Evolutionary conservation across 1,140 invertebrate species (phyloP).

Genomic region (Vanessa atalanta): DNA sequence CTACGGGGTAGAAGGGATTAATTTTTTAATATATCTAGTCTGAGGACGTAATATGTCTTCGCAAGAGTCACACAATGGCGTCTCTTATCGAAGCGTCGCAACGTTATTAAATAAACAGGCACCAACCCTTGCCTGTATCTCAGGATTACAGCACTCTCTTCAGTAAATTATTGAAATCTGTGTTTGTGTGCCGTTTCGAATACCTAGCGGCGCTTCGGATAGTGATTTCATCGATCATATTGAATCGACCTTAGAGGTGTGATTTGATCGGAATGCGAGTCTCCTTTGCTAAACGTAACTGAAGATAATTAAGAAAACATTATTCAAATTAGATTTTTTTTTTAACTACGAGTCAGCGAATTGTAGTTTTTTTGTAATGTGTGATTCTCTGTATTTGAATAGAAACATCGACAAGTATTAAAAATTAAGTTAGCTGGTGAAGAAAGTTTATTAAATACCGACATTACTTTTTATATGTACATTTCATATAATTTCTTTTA

Average conservation of each 20-base stretch:
- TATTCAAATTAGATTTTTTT: no score
- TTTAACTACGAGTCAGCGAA: no score
- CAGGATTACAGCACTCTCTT: slow-evolving; percentile 41
- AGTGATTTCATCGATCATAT: slow-evolving; percentile 25
- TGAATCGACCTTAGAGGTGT: slow-evolving; percentile 17
- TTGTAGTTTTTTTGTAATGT: no score
- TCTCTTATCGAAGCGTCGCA: slow-evolving; percentile 62
- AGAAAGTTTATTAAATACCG: no score
- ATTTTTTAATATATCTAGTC: slow-evolving; percentile 36
- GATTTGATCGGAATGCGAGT: background rate
- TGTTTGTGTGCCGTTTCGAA: slow-evolving; percentile 38
- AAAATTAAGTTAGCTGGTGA: no score
- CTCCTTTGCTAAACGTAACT: no score
- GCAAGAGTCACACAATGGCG: slow-evolving; percentile 52
- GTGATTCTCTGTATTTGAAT: background rate
- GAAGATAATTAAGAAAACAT: no score
- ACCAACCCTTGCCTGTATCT: slow-evolving; percentile 44
- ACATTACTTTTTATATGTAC: no score
- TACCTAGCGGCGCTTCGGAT: slow-evolving; percentile 34
- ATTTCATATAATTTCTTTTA: no score
- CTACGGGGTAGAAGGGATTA: background rate
- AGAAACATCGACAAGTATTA: background rate
- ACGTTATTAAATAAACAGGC: slow-evolving; percentile 74
- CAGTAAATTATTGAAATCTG: slow-evolving; percentile 50
- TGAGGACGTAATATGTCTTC: slow-evolving; percentile 33